Evolutionary conservation across 2,113 vertebrate species (phyloP), one percentile per base, ranked within the genome.

Genomic region (Phyllostomus discolor): DNA sequence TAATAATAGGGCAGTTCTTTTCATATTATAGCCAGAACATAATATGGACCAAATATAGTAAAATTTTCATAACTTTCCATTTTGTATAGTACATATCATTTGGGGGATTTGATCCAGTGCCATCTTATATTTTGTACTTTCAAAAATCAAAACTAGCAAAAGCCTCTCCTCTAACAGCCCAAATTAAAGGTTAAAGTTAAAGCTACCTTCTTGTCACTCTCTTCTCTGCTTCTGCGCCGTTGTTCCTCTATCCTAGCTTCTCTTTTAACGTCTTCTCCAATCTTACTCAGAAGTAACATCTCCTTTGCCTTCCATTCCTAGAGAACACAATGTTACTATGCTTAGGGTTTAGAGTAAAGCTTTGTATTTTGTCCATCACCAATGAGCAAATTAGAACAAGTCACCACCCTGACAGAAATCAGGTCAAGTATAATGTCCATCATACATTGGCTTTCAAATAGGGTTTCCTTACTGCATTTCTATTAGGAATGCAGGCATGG

Each of bases 231-330:
- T 87, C 48, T 98, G 17, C 70, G 88, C 9, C 90, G 38, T 52
- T 97, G 97, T 59, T 97, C 96, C 66, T 98, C 97, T 20, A 98
- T 57, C 20, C 93, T 95, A 46, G 97, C 96, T 78, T 98, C 97
- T 84, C 97, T 97, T 91, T 96, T 98, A n/a, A 97, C 93, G 41
- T 98, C 97, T 78, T 98, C 96, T 64, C 94, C 96, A 5, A 98
- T 98, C 81, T 38, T 97, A 20, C 95, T 91, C 69, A 98, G 89
- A 48, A 98, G 98, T 50, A 98, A 54, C 97, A 98, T 97, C 33
- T 98, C 98, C 75, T 97, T 98, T 52, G 81, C 69, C 50, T 97
- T 97, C 98, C 98, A 98, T 91, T 98, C 98, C 98, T 98, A 70
- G 7, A 80, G 15, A 90, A n/a, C 16, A 93, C 10, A 52, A 57